phyloP scores from a whole-genome alignment of 2,888 invertebrate genomes.

The Drosophila koepferae region DNA sequence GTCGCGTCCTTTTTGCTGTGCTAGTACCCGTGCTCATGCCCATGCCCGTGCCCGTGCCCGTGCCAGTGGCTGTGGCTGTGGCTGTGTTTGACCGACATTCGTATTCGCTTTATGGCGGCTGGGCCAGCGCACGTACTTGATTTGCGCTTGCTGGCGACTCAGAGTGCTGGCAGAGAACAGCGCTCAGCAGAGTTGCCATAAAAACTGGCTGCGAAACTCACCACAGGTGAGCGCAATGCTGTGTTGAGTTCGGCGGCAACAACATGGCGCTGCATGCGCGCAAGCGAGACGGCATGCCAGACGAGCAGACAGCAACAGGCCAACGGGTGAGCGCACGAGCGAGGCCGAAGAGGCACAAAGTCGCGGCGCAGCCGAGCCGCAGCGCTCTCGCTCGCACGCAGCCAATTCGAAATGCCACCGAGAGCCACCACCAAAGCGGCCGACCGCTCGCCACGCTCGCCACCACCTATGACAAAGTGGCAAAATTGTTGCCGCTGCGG shows the following conservation, averaged over 20 bases:
- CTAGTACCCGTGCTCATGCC: background rate
- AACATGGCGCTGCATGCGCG: conserved; percentile 62
- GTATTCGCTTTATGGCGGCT: conserved; percentile 14
- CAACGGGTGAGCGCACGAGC: conserved; percentile 8
- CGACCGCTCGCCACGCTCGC: background rate
- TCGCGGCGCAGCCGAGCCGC: conserved; percentile 8
- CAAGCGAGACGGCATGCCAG: conserved; percentile 43
- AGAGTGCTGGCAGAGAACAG: background rate
- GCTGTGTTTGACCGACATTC: conserved; percentile 50
- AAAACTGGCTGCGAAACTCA: conserved; percentile 54
- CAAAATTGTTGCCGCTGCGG: conserved; percentile 51
- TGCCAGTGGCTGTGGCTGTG: background rate
- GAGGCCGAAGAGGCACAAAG: conserved; percentile 7
- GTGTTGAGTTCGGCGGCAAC: conserved; percentile 45
- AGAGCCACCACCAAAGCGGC: conserved; percentile 31
- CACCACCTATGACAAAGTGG: conserved; percentile 67
- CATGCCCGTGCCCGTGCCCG: background rate
- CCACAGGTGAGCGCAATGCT: conserved; percentile 45
- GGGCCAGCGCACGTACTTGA: background rate
- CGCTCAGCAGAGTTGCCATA: conserved; percentile 47
- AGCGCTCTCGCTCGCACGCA: conserved; percentile 33
- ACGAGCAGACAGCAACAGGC: conserved; percentile 9
- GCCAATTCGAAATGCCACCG: conserved; percentile 7
- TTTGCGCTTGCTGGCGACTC: background rate
- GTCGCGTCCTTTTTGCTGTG: conserved; percentile 18